Base-by-base conservation (phyloP, 2,797 vertebrate species). In the Uromys caudimaculatus region DNA sequence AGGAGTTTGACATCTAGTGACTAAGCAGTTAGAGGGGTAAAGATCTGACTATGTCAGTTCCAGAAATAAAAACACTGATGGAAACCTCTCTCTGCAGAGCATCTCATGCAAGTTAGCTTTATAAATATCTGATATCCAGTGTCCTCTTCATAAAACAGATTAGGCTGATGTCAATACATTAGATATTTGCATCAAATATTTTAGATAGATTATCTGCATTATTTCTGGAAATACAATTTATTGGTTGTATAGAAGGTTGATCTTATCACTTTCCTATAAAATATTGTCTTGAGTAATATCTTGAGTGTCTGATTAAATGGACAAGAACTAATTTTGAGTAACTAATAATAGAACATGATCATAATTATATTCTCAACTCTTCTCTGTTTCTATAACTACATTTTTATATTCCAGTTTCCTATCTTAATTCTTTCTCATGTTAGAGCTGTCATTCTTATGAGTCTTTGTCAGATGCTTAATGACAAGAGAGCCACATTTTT, bases 391-490 rank as follows among this genome's bases (percentile, higher is more conserved):
- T 4, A 73, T 95, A 71, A 89, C 93, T 83, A 93, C 27, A 58
- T 95, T 95, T 82, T 94, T 92, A 94, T 89, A 87, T 91, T 94
- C 19, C 19, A 32, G 23, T 95, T 35, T 91, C 56, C 88, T 6
- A 89, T 41, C 71, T 97, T 96, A 69, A 93, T 96, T 94, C 69
- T 81, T 50, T 96, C 58, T 91, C 47, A 62, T 76, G 41, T 69
- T 75, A 97, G 77, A 96, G 24, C 16, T 90, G 91, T 88, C 96
- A 41, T 96, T 69, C 58, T 91, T 89, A 52, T 92, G 47, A 71
- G 67, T 94, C 41, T 85, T 73, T 90, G 47, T 81, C 95, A 97
- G 93, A 85, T 97, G 90, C 83, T 95, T 97, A 97, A 97, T 92
- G 95, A 96, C 93, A 13, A 1, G 73, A 95, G 24, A 17, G 86